These are phyloP conservation scores for Meganola albula DNA, from an alignment of 2,888 invertebrate species.

Conservation along the genomic window DNA sequence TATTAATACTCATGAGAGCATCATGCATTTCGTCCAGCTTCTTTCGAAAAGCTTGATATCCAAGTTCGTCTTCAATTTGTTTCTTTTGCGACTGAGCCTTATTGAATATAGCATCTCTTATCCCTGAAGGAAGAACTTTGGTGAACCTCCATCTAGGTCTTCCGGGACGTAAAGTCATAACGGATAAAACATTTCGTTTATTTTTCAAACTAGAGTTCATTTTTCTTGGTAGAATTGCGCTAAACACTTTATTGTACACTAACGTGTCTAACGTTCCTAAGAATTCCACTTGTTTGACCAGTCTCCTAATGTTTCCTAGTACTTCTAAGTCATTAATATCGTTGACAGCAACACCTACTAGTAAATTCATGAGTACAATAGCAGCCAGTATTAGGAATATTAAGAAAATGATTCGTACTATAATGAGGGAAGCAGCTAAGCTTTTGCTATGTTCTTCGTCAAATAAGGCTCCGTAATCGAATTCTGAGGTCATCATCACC, in stretches of 20 bases:
- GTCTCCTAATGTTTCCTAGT: constrained; percentile 71
- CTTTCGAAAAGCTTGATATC: constrained; percentile 43
- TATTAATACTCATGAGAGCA: constrained; percentile 40
- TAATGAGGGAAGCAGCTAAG: constrained; percentile 53
- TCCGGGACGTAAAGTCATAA: constrained; percentile 57
- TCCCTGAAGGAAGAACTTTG: constrained; percentile 49
- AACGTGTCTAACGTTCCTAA: constrained; percentile 70
- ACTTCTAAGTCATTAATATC: constrained; percentile 77
- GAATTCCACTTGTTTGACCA: constrained; percentile 77
- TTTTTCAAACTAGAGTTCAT: constrained; percentile 50
- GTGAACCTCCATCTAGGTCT: constrained; percentile 48
- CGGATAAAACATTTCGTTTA: constrained; percentile 49
- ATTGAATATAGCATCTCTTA: constrained; percentile 61
- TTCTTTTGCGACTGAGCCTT: constrained; percentile 60
- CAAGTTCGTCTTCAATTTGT: constrained; percentile 52
- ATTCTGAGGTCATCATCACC: constrained; percentile 80
- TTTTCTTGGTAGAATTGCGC: constrained; percentile 48
- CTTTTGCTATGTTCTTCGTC: constrained; percentile 58
- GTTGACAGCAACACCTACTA: constrained; percentile 79
- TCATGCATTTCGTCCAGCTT: constrained; percentile 59
- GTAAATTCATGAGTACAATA: constrained; percentile 78
- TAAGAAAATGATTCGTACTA: constrained; percentile 71
- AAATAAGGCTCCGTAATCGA: constrained; percentile 72
- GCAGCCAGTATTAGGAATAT: constrained; percentile 74
- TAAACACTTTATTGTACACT: constrained; percentile 64